Evolutionary conservation across 2,113 vertebrate genomes (phyloP).

Genomic region (Crocuta crocuta): DNA sequence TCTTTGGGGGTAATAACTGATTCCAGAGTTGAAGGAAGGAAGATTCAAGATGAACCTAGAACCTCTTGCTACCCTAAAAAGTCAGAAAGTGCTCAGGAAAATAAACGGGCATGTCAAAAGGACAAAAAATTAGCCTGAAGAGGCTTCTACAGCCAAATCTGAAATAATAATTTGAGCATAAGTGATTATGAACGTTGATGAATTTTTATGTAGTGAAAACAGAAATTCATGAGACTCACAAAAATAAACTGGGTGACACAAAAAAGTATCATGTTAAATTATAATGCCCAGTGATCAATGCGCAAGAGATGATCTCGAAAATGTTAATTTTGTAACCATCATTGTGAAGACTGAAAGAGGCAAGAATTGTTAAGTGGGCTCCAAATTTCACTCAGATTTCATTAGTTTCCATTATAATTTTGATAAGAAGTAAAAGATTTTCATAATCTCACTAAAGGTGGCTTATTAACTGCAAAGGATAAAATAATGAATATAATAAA

Average conservation of each 20-base stretch:
- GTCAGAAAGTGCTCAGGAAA: neutral
- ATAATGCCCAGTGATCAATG: neutral
- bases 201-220: neutral
- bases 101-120: neutral
- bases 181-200: neutral
- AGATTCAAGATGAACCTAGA: neutral
- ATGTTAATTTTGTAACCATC: neutral
- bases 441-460: neutral
- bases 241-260: neutral
- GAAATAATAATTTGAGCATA: neutral
- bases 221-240: neutral
- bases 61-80: neutral
- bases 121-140: neutral
- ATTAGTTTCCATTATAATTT: neutral
- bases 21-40: neutral
- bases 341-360: neutral
- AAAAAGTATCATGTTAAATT: neutral
- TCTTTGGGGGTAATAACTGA: neutral
- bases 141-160: neutral
- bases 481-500: neutral
- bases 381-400: neutral
- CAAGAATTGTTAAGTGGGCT: neutral
- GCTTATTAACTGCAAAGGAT: neutral
- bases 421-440: slow-evolving; percentile 1
- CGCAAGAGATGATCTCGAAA: neutral